phyloP scores from a whole-genome alignment of 2,888 invertebrate genomes.

The Balanococcus diminutus region DNA sequence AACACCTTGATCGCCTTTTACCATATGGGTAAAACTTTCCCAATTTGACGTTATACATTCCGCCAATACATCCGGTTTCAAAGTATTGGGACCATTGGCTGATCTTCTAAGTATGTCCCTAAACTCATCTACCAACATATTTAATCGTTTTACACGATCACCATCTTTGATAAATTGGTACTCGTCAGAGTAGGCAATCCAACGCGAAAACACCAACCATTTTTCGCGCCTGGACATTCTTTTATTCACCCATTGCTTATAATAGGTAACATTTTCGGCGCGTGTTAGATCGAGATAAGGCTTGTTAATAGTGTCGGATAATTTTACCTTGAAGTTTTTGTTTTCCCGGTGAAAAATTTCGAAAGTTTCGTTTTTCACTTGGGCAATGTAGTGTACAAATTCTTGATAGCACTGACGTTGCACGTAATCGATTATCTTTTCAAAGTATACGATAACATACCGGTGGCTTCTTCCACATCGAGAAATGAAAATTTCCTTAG shows the following conservation, averaged over 20 bases:
- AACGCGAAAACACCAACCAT: neutral
- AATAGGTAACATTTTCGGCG: neutral
- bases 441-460: too few species aligned
- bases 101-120: neutral
- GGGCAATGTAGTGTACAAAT: too few species aligned
- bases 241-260: neutral
- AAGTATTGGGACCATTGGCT: neutral
- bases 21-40: neutral
- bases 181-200: neutral
- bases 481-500: too few species aligned
- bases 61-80: neutral
- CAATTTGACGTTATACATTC: neutral
- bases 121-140: neutral
- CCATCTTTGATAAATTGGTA: neutral
- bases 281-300: neutral
- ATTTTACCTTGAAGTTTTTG: neutral
- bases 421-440: too few species aligned
- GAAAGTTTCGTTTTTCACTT: too few species aligned
- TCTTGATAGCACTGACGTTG: too few species aligned
- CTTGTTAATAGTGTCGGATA: neutral
- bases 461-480: too few species aligned
- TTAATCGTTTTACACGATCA: neutral
- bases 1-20: neutral
- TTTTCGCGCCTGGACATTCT: neutral
- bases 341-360: too few species aligned